Percentiles rank a stretch among this genome's conserved stretches.
phyloP scores from a whole-genome alignment of 2,113 vertebrate species.

The Cnemophilus loriae region DNA sequence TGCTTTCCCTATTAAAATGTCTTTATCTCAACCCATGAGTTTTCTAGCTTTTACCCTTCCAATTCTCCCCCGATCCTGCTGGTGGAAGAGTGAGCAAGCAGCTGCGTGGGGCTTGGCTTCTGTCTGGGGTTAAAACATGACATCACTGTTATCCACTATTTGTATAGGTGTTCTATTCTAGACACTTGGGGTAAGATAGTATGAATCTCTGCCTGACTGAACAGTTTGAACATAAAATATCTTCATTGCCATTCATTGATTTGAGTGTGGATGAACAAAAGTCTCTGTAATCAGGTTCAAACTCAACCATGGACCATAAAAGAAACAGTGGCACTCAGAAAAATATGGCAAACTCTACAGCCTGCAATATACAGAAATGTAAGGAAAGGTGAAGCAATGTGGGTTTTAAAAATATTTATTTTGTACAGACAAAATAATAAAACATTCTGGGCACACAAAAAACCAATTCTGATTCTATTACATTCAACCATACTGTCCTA shows the following conservation, averaged over 20 bases:
- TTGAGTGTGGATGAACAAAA: no score
- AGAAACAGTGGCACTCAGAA: background rate
- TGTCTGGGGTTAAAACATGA: background rate
- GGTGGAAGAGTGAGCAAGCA: background rate
- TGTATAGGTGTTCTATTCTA: background rate
- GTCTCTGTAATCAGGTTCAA: background rate
- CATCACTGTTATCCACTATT: background rate
- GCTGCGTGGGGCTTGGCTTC: background rate
- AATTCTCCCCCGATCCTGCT: background rate
- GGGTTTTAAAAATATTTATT: background rate
- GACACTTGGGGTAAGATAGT: background rate
- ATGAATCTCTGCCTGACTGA: background rate
- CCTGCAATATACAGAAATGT: background rate
- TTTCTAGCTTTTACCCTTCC: background rate
- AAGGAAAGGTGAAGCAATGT: background rate
- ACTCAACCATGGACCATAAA: background rate
- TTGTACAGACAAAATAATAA: background rate
- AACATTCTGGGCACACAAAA: background rate
- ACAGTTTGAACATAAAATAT: background rate
- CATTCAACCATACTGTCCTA: background rate
- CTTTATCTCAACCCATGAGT: background rate
- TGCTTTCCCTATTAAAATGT: no score
- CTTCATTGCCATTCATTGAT: background rate
- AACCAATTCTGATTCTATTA: background rate
- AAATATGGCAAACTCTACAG: background rate